A percentile compares a stretch with the other conserved stretches of the same genome.
Evolutionary conservation across 2,888 invertebrate genomes (phyloP).

Genomic region (Hofmannophila pseudospretella): DNA sequence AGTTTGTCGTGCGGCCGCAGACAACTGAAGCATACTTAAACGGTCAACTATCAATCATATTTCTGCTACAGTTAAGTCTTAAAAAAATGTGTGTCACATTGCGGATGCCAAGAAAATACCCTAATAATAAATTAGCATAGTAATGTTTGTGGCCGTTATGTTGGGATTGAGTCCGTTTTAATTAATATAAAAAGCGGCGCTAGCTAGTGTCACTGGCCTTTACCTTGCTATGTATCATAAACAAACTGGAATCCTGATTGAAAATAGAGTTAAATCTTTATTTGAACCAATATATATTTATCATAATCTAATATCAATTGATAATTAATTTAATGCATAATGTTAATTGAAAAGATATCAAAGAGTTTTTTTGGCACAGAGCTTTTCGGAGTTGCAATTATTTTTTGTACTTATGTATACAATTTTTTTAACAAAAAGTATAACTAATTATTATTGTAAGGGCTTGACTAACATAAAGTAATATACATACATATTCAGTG

Average conservation of each 20-base stretch:
- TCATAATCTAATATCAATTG: too few relatives aligned
- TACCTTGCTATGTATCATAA: constrained; percentile 6
- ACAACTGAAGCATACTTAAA: constrained; percentile 52
- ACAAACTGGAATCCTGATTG: constrained; percentile 13
- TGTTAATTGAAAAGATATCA: too few relatives aligned
- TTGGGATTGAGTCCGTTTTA: constrained; percentile 66
- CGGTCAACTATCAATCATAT: constrained; percentile 74
- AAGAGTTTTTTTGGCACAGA: too few relatives aligned
- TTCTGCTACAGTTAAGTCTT: constrained; percentile 71
- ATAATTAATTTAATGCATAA: constrained; percentile 7
- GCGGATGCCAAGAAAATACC: constrained; percentile 72
- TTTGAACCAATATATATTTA: constrained; percentile 1
- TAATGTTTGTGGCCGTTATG: constrained; percentile 70
- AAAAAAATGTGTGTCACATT: constrained; percentile 73
- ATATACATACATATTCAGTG: too few relatives aligned
- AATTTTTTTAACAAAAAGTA: too few relatives aligned
- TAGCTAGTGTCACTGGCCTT: constrained; percentile 64
- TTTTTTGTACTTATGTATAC: too few relatives aligned
- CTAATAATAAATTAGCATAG: constrained; percentile 75
- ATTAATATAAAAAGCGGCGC: constrained; percentile 65
- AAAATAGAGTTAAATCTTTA: constrained; percentile 6
- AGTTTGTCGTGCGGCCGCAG: constrained; percentile 13
- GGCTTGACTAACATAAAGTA: too few relatives aligned
- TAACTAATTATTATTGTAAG: too few relatives aligned
- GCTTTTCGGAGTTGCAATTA: too few relatives aligned